phyloP scores from a whole-genome alignment of 2,888 invertebrate genomes.

The Arge pagana region DNA sequence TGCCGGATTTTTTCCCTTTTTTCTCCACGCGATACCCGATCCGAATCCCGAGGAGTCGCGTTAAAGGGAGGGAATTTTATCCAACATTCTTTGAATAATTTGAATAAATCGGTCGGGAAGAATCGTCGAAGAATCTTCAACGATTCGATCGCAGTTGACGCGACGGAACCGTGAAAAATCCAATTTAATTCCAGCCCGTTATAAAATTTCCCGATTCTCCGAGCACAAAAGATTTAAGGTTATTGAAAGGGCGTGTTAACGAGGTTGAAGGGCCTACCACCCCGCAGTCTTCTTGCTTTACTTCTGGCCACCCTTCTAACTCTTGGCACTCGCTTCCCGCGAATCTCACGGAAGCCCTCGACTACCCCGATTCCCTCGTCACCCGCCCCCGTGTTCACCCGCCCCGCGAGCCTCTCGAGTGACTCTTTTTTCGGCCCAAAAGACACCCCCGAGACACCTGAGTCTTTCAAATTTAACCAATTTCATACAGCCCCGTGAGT shows the following conservation, averaged over 20 bases:
- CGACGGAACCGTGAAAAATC: conserved; percentile 26
- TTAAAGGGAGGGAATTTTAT: no score
- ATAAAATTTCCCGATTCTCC: conserved; percentile 33
- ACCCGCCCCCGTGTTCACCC: no score
- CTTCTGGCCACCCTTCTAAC: conserved; percentile 13
- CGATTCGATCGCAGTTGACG: conserved; percentile 16
- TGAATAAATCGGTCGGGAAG: conserved; percentile 14
- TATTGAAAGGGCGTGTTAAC: conserved; percentile 35
- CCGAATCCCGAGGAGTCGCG: no score
- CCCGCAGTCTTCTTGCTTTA: conserved; percentile 11
- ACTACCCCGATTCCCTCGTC: no score
- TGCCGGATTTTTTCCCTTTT: no score
- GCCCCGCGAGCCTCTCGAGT: no score
- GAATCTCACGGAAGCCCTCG: neutral
- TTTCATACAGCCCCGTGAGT: neutral
- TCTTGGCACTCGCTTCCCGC: conserved; percentile 1
- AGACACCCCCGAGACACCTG: conserved; percentile 9
- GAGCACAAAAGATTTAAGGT: conserved; percentile 36
- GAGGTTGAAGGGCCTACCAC: conserved; percentile 19
- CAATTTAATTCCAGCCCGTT: conserved; percentile 37
- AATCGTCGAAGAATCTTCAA: conserved; percentile 12
- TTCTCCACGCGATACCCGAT: no score
- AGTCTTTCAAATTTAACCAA: conserved; percentile 14
- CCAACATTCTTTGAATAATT: conserved; percentile 5
- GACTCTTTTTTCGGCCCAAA: conserved; percentile 9